Conservation (phyloP, 2,888 invertebrate genomes). For the Cryptosula pallasiana region DNA sequence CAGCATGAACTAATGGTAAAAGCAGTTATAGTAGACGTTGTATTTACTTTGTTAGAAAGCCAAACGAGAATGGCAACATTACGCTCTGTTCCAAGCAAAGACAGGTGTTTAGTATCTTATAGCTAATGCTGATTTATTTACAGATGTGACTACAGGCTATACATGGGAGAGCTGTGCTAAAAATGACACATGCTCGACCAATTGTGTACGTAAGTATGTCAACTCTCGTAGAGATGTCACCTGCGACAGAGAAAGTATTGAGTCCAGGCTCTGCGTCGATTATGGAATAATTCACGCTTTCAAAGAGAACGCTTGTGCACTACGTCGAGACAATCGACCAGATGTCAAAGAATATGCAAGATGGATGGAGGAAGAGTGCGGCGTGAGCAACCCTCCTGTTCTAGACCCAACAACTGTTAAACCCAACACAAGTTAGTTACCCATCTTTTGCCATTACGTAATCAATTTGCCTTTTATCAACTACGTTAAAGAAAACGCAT, state of each 20-base stretch:
- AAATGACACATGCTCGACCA: neutral
- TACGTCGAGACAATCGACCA: neutral
- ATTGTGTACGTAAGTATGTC: conserved; percentile 11
- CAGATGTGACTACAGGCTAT: neutral
- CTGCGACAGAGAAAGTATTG: neutral
- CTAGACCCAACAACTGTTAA: no score
- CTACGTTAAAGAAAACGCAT: no score
- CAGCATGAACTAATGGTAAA: no score
- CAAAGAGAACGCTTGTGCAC: neutral
- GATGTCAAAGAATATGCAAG: neutral
- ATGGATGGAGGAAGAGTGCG: neutral
- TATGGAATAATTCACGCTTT: conserved; percentile 14
- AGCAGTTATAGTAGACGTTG: no score
- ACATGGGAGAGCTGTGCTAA: neutral
- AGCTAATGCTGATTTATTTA: no score
- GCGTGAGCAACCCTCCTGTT: neutral
- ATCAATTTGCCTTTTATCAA: no score
- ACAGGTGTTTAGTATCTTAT: no score
- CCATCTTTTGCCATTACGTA: no score
- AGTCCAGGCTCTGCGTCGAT: neutral
- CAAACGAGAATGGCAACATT: no score
- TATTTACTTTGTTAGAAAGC: no score
- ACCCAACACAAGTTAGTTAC: no score
- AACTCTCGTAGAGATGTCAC: neutral
- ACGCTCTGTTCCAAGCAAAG: no score